Percentiles rank a stretch among this genome's conserved stretches.
These are phyloP conservation scores for Caenorhabditis angaria DNA, from an alignment of 2,888 invertebrate genomes.

Conservation along the genomic window DNA sequence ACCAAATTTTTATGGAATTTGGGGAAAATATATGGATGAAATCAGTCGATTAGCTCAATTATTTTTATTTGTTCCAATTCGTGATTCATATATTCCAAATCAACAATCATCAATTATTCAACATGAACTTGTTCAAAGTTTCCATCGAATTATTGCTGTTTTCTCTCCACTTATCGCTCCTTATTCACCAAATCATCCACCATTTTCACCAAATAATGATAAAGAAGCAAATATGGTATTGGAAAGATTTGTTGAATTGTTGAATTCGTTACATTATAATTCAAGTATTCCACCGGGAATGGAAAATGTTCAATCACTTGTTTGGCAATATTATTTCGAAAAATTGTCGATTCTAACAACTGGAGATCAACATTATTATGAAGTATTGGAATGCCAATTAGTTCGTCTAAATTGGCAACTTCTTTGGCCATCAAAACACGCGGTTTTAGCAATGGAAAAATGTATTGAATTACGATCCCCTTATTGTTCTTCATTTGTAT, in stretches of 20 bases:
- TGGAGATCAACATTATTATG: slow-evolving; percentile 53
- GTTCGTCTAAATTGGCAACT: slow-evolving; percentile 49
- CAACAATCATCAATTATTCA: slow-evolving; percentile 32
- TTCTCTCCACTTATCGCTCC: slow-evolving; percentile 65
- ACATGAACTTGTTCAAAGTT: slow-evolving; percentile 21
- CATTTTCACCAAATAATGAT: slow-evolving; percentile 61
- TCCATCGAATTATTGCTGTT: slow-evolving; percentile 47
- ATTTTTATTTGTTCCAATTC: slow-evolving; percentile 47
- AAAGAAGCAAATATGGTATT: slow-evolving; percentile 50
- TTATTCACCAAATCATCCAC: slow-evolving; percentile 57
- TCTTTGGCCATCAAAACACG: slow-evolving; percentile 53
- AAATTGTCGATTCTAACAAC: slow-evolving; percentile 50
- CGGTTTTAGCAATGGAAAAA: slow-evolving; percentile 47
- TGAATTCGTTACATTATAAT: slow-evolving; percentile 61
- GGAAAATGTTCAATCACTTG: slow-evolving; percentile 56
- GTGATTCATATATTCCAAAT: slow-evolving; percentile 42
- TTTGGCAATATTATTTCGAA: slow-evolving; percentile 64
- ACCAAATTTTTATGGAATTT: slow-evolving; percentile 39
- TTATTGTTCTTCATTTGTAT: slow-evolving; percentile 59
- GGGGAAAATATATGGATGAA: slow-evolving; percentile 42
- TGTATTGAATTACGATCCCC: slow-evolving; percentile 47
- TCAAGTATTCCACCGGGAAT: slow-evolving; percentile 60
- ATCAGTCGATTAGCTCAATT: slow-evolving; percentile 47
- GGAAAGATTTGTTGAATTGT: slow-evolving; percentile 57
- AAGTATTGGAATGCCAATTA: slow-evolving; percentile 43